Percentiles rank a stretch among this genome's conserved stretches.
Conservation (phyloP, 2,113 vertebrate genomes). For the Pomatostomus ruficeps region DNA sequence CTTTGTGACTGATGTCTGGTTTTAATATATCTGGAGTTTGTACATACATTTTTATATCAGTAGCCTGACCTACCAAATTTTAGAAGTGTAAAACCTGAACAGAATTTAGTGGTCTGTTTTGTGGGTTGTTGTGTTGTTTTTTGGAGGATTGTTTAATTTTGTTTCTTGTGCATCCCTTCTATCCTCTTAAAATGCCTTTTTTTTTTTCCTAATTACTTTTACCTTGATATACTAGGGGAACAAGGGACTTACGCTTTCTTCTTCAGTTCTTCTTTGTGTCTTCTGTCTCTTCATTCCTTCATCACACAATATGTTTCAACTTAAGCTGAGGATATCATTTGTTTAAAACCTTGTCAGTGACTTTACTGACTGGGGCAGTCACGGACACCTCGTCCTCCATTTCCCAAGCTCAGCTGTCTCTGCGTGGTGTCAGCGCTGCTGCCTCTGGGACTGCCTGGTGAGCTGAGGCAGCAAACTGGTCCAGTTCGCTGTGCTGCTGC, state of each 20-base stretch:
- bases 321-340: fast-evolving
- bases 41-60: fast-evolving
- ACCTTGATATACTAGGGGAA: not conserved
- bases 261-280: not conserved
- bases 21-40: not conserved
- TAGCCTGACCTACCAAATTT: not conserved
- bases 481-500: not conserved
- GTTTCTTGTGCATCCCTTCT: not conserved
- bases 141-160: not conserved
- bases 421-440: not conserved
- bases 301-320: not conserved
- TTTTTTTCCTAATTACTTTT: not conserved
- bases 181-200: not conserved
- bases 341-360: not conserved
- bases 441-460: not conserved
- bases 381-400: fast-evolving
- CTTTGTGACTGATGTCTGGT: not conserved
- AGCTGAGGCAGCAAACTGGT: not conserved
- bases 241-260: not conserved
- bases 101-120: not conserved
- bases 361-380: not conserved
- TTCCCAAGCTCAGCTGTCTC: not conserved
- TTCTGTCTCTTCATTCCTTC: not conserved
- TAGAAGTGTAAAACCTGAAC: not conserved
- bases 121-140: not conserved